Conservation (phyloP, 2,113 vertebrate species). For the Gambusia affinis region DNA sequence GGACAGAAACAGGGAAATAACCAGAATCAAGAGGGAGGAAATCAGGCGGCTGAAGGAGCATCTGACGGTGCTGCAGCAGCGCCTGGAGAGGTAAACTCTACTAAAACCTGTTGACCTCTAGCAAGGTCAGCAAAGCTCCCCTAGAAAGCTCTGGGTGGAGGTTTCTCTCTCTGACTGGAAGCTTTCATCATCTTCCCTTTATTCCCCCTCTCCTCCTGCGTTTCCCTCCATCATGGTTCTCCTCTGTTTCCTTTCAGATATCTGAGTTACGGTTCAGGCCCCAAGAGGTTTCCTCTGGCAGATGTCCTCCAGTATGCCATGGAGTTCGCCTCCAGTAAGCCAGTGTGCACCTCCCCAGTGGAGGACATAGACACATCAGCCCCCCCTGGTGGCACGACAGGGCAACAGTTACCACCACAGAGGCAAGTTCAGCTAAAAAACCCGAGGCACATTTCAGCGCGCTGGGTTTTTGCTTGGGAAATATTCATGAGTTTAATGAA, state of each 20-base stretch:
- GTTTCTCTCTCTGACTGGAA: slow-evolving; percentile 7
- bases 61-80: slow-evolving; percentile 93
- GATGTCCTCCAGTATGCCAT: slow-evolving; percentile 98
- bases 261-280: slow-evolving; percentile 96
- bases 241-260: slow-evolving; percentile 80
- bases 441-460: neutral
- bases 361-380: slow-evolving; percentile 91
- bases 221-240: neutral
- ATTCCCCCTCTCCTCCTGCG: neutral
- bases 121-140: slow-evolving; percentile 21
- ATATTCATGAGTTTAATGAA: neutral
- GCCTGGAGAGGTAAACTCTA: slow-evolving; percentile 89
- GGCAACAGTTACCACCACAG: slow-evolving; percentile 79
- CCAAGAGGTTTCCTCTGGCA: slow-evolving; percentile 97
- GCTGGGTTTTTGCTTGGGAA: neutral
- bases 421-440: slow-evolving; percentile 68
- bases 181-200: slow-evolving; percentile 9
- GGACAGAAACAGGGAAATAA: slow-evolving; percentile 97
- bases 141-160: neutral
- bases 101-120: neutral
- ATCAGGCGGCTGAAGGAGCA: slow-evolving; percentile 97
- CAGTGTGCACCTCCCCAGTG: slow-evolving; percentile 92
- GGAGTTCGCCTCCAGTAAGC: slow-evolving; percentile 98
- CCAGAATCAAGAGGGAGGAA: slow-evolving; percentile 96
- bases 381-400: slow-evolving; percentile 81